Percentiles rank a stretch among this genome's conserved stretches.
phyloP scores from a whole-genome alignment of 2,888 invertebrate genomes.

The Mimas tiliae region DNA sequence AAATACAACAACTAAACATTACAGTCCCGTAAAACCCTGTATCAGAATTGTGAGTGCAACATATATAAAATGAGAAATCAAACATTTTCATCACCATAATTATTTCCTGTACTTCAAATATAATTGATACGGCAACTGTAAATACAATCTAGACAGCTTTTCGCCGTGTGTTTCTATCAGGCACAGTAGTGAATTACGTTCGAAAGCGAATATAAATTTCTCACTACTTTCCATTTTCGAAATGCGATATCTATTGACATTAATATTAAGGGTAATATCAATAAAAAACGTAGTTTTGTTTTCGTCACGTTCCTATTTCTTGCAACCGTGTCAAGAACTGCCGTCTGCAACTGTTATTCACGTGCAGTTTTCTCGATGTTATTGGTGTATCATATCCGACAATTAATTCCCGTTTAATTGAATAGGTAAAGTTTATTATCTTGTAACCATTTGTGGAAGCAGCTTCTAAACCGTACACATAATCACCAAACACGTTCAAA shows the following conservation, averaged over 20 bases:
- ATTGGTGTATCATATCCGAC: neutral
- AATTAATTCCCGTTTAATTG: constrained; percentile 7
- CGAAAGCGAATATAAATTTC: constrained; percentile 50
- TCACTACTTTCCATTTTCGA: constrained; percentile 45
- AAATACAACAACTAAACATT: no score
- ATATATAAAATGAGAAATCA: no score
- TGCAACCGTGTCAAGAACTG: constrained; percentile 15
- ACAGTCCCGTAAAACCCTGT: no score
- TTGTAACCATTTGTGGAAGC: neutral
- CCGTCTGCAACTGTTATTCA: neutral
- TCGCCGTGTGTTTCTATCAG: neutral
- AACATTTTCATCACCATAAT: no score
- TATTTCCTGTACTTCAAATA: neutral
- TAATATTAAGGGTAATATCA: constrained; percentile 42
- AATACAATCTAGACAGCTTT: neutral
- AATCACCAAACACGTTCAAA: neutral
- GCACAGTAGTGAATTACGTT: constrained; percentile 40
- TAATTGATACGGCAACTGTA: constrained; percentile 9
- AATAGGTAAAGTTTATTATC: constrained; percentile 1
- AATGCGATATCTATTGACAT: constrained; percentile 33
- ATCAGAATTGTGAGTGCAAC: no score
- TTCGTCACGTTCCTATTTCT: constrained; percentile 42
- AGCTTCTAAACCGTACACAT: neutral
- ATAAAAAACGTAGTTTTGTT: constrained; percentile 34
- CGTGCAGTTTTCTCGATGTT: neutral